Evolutionary conservation across 2,888 invertebrate genomes (phyloP), one percentile per base, ranked within the genome.

Genomic region (Clanis bilineata): DNA sequence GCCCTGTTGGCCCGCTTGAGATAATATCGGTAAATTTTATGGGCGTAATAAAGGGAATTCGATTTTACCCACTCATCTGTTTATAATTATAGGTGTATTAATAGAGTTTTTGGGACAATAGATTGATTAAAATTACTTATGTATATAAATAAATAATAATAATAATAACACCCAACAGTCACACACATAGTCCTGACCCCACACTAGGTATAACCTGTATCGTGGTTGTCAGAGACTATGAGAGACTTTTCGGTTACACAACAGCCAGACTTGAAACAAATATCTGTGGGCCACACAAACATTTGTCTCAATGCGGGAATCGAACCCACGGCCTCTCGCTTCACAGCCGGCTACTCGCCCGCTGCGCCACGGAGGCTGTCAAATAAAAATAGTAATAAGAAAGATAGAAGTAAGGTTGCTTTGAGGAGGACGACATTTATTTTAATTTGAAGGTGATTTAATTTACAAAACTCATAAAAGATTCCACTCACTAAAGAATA

Each of bases 21-120:
- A 89, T 89, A 89, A 90, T 90, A 90, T 90, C 88, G 85, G 86
- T 84, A 86, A 87, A 90, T 88, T 91, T 91, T 90, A 90, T 89
- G 86, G 78, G 77, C 77, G 87, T 81, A 88, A 89, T 90, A 90
- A 90, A 89, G 85, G 85, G 84, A 85, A 86, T 90, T 89, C 87
- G 86, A 88, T 88, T 89, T 88, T 87, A 87, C 83, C 84, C 83
- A 86, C 85, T 88, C 85, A 85, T 86, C 83, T 85, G 85, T 86
- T 82, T 82, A 80, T 82, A 83, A 88, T 87, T 88, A 83, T 84
- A 76, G 79, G 80, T 83, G 76, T 74, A 76, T 47, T 28, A 6
- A 3, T 25, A 15, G 15, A n/a, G 23, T 47, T 15, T 47, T 3
- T 10, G 2, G 25, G 6, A 15, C 25, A 7, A 47, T 9, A 2